Conservation (phyloP, 2,113 vertebrate species). For the Dicerorhinus sumatrensis region DNA sequence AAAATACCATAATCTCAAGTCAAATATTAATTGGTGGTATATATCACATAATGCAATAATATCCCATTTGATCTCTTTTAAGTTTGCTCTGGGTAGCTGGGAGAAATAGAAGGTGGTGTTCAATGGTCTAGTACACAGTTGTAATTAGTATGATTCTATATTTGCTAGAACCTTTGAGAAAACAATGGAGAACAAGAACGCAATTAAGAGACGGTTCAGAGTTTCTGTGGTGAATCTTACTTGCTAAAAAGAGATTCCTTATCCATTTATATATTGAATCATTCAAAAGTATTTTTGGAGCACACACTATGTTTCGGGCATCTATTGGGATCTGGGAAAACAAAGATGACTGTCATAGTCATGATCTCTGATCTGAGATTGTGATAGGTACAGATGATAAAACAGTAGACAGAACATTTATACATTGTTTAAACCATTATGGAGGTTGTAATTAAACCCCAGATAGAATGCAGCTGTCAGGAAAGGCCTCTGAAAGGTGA, state of each 20-base stretch:
- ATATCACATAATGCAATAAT: not conserved
- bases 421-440: not conserved
- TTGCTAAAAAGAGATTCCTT: not conserved
- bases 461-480: not conserved
- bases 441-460: not conserved
- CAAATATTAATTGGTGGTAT: not conserved
- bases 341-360: not conserved
- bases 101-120: not conserved
- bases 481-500: not conserved
- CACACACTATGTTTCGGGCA: not conserved
- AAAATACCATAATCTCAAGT: slow-evolving; percentile 27
- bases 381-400: not conserved
- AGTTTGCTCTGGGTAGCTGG: not conserved
- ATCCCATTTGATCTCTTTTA: not conserved
- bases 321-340: not conserved
- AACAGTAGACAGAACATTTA: not conserved
- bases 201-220: not conserved
- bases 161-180: not conserved
- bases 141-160: not conserved
- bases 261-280: slow-evolving; percentile 1
- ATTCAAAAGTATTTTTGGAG: not conserved
- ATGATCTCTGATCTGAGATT: not conserved
- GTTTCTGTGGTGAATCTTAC: not conserved
- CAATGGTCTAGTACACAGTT: fast-evolving
- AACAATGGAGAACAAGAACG: not conserved